Evolutionary conservation across 2,888 invertebrate genomes (phyloP).

Genomic region (Adelphocoris suturalis): DNA sequence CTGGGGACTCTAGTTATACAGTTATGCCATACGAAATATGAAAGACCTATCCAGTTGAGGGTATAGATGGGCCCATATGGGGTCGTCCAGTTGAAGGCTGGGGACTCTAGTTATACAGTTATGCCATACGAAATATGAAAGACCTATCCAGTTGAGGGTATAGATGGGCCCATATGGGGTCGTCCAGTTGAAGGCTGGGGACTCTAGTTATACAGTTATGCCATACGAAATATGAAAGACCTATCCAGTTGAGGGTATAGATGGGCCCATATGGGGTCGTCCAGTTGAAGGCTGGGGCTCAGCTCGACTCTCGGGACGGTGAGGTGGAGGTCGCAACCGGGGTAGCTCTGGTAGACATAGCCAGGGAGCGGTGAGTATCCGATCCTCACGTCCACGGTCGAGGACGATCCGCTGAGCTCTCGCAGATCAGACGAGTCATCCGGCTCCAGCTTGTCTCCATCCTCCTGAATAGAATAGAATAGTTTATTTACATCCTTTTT

Average conservation of each 20-base stretch:
- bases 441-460: conserved; percentile 13
- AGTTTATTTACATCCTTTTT: no score
- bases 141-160: conserved; percentile 52
- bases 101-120: no score
- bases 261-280: conserved; percentile 54
- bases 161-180: conserved; percentile 47
- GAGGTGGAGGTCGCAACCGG: conserved; percentile 40
- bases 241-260: conserved; percentile 52
- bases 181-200: conserved; percentile 50
- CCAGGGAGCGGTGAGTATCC: conserved; percentile 41
- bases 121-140: no score
- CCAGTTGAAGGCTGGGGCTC: conserved; percentile 47
- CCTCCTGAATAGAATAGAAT: conserved; percentile 1
- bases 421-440: background rate
- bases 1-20: no score
- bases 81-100: conserved; percentile 50
- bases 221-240: background rate
- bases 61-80: conserved; percentile 48
- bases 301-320: conserved; percentile 46
- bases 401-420: background rate
- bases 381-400: background rate
- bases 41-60: conserved; percentile 44
- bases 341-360: conserved; percentile 52
- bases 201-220: no score
- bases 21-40: no score